Percentiles rank a stretch among this genome's conserved stretches.
phyloP scores from a whole-genome alignment of 1,140 invertebrate species.

The Drosophila virilis region DNA sequence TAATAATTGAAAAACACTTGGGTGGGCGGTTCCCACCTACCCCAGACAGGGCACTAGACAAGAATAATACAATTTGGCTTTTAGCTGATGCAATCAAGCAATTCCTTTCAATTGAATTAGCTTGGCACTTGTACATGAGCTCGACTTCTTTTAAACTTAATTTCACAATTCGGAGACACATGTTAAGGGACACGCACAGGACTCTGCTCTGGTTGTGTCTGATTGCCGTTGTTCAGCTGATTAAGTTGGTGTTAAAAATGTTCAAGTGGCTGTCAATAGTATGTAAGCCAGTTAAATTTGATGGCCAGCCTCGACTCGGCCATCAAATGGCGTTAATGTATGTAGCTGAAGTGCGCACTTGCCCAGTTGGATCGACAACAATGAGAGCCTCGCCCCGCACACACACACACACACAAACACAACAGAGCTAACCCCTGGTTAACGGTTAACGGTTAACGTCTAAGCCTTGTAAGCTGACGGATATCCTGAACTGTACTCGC shows the following conservation, averaged over 20 bases:
- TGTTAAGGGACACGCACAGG: slow-evolving; percentile 2
- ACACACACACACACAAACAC: neutral
- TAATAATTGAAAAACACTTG: too few relatives aligned
- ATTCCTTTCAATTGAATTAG: slow-evolving; percentile 1
- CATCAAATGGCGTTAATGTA: slow-evolving; percentile 72
- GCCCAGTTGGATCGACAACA: slow-evolving; percentile 37
- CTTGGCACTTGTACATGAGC: neutral
- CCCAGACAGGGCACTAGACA: too few relatives aligned
- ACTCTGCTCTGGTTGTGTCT: neutral
- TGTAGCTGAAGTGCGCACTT: slow-evolving; percentile 81
- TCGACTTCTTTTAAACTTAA: neutral
- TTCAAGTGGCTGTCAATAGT: slow-evolving; percentile 76
- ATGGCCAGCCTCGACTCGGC: slow-evolving; percentile 69
- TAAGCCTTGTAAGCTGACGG: slow-evolving; percentile 79
- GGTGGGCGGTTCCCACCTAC: too few relatives aligned
- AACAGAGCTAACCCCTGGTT: slow-evolving; percentile 43
- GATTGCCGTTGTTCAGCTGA: slow-evolving; percentile 60
- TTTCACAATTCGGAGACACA: slow-evolving; percentile 5
- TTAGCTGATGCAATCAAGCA: slow-evolving; percentile 4
- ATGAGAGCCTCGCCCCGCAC: neutral
- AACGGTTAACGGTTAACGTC: slow-evolving; percentile 64
- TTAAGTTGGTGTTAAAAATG: slow-evolving; percentile 79
- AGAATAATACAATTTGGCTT: neutral
- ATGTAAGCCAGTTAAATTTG: slow-evolving; percentile 76
- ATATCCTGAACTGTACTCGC: slow-evolving; percentile 67